These are phyloP conservation scores for roundworm (Caenorhabditis elegans) DNA, from an alignment of 1,140 invertebrate genomes.

Conservation along the genomic window WBcel235 BX284606.5:14319501-14320000, in stretches of 20 bases:
- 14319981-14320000: slow-evolving; percentile 55
- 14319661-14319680: slow-evolving; percentile 67
- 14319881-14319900: slow-evolving; percentile 66
- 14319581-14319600: slow-evolving; percentile 65
- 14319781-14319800: slow-evolving; percentile 58
- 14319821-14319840: neutral
- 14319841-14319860: slow-evolving; percentile 31
- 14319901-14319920: slow-evolving; percentile 59
- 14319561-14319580: neutral
- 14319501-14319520: no score
- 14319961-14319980: slow-evolving; percentile 64
- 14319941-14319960: slow-evolving; percentile 59
- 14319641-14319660: slow-evolving; percentile 65
- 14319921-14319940: slow-evolving; percentile 54
- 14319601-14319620: slow-evolving; percentile 64
- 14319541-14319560: no score
- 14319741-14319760: slow-evolving; percentile 65
- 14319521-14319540: no score
- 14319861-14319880: slow-evolving; percentile 62
- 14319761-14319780: slow-evolving; percentile 65
- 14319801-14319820: slow-evolving; percentile 62
- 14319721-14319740: slow-evolving; percentile 61
- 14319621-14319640: slow-evolving; percentile 65
- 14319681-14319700: slow-evolving; percentile 65
- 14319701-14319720: slow-evolving; percentile 57